Conservation (phyloP, 2,113 vertebrate genomes). For the Eolophus roseicapilla region DNA sequence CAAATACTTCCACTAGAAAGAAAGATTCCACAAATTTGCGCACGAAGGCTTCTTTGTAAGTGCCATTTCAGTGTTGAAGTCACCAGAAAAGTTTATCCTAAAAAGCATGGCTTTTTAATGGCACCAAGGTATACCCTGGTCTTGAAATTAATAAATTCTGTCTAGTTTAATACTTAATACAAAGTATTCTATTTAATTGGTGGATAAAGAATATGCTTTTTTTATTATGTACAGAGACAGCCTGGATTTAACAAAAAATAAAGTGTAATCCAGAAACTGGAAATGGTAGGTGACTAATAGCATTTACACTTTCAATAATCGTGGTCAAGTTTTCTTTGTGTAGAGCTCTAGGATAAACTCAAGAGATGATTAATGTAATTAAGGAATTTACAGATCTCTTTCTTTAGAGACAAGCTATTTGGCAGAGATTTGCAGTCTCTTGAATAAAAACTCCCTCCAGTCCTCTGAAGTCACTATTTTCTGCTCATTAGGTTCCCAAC, state of each 20-base stretch:
- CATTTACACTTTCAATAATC: slow-evolving; percentile 19
- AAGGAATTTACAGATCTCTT: slow-evolving; percentile 31
- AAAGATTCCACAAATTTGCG: neutral
- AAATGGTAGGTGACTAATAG: neutral
- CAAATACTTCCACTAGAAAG: neutral
- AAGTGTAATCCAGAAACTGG: slow-evolving; percentile 3
- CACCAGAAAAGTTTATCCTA: neutral
- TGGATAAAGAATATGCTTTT: neutral
- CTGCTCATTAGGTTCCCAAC: neutral
- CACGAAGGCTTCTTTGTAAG: neutral
- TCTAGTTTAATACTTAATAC: slow-evolving; percentile 5
- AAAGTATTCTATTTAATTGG: neutral
- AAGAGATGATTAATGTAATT: slow-evolving; percentile 35
- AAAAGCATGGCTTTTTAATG: neutral
- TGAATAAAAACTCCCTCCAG: neutral
- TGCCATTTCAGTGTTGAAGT: neutral
- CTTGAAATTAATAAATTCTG: slow-evolving; percentile 33
- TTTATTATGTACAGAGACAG: neutral
- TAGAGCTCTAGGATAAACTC: slow-evolving; percentile 37
- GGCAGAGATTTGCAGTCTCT: neutral
- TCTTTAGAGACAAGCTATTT: slow-evolving; percentile 2
- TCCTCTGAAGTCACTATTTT: neutral
- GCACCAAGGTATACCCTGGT: neutral
- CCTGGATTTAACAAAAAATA: slow-evolving; percentile 28
- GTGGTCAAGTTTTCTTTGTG: slow-evolving; percentile 29